Percentiles rank a stretch among this genome's conserved stretches.
These are phyloP conservation scores for Mustela nigripes DNA, from an alignment of 2,113 vertebrate genomes.

Conservation along the genomic window DNA sequence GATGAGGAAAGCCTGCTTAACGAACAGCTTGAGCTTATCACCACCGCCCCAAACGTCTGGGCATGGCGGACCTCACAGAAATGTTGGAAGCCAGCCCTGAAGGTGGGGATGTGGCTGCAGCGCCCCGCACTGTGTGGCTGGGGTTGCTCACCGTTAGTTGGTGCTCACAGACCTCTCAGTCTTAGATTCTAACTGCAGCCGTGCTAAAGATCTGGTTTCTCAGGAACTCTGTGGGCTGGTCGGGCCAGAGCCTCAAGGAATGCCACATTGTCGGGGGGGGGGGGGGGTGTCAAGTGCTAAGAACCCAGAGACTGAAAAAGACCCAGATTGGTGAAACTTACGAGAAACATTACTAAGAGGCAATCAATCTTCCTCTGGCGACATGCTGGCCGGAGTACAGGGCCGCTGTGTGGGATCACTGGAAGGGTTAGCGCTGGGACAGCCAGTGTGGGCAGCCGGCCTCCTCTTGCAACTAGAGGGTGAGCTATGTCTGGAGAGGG, in stretches of 20 bases:
- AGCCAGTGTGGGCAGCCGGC: slow-evolving; percentile 47
- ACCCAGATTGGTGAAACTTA: slow-evolving; percentile 69
- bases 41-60: neutral
- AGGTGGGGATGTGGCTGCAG: accelerated
- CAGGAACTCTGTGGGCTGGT: neutral
- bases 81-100: neutral
- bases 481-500: slow-evolving; percentile 68
- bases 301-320: slow-evolving; percentile 59
- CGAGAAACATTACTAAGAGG: slow-evolving; percentile 76
- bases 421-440: slow-evolving; percentile 56
- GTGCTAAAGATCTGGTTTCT: neutral
- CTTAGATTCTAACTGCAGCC: neutral
- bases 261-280: neutral
- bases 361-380: slow-evolving; percentile 74
- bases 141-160: neutral
- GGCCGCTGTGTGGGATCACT: neutral
- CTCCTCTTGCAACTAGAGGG: slow-evolving; percentile 57
- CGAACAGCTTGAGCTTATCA: neutral
- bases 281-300: slow-evolving; percentile 28
- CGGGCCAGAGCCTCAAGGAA: slow-evolving; percentile 22
- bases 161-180: neutral
- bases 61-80: too few relatives aligned
- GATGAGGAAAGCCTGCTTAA: neutral
- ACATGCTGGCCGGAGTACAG: slow-evolving; percentile 58
- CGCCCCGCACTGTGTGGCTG: neutral